Conservation (phyloP, 2,888 invertebrate species). For the Gymnosoma rotundatum region DNA sequence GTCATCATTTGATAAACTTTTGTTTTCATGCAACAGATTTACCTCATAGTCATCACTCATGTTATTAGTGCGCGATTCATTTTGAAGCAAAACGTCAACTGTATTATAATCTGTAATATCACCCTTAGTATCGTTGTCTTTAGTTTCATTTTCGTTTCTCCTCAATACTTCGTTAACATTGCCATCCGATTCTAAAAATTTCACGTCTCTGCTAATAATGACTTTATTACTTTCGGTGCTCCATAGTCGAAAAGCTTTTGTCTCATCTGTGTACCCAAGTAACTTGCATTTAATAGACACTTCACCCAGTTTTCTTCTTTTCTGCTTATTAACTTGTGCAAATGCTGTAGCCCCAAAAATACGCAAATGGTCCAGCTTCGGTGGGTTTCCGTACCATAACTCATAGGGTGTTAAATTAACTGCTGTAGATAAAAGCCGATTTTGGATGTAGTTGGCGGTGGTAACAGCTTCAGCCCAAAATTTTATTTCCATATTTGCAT, state of each 20-base stretch:
- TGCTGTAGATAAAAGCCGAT: slow-evolving; percentile 12
- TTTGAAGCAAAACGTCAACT: background rate
- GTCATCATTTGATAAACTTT: background rate
- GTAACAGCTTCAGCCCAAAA: slow-evolving; percentile 47
- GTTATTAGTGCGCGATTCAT: no score
- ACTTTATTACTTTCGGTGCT: slow-evolving; percentile 24
- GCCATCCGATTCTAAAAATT: slow-evolving; percentile 23
- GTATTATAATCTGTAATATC: background rate
- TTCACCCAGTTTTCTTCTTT: slow-evolving; percentile 25
- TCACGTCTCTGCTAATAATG: slow-evolving; percentile 35
- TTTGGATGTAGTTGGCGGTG: slow-evolving; percentile 34
- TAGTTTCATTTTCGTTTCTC: no score
- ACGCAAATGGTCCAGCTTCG: background rate
- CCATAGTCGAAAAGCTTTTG: slow-evolving; percentile 43
- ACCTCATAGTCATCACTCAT: no score
- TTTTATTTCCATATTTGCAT: slow-evolving; percentile 26
- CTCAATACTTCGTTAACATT: background rate
- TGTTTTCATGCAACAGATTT: background rate
- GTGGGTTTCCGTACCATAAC: background rate
- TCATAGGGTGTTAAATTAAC: slow-evolving; percentile 18
- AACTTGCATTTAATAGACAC: slow-evolving; percentile 32
- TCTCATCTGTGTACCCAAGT: slow-evolving; percentile 21
- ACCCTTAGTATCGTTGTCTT: background rate
- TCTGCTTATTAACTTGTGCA: slow-evolving; percentile 33
- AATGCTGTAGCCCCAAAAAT: slow-evolving; percentile 19